Base-by-base conservation (phyloP, 2,797 vertebrate genomes). In the Gymnodraco acuticeps region DNA sequence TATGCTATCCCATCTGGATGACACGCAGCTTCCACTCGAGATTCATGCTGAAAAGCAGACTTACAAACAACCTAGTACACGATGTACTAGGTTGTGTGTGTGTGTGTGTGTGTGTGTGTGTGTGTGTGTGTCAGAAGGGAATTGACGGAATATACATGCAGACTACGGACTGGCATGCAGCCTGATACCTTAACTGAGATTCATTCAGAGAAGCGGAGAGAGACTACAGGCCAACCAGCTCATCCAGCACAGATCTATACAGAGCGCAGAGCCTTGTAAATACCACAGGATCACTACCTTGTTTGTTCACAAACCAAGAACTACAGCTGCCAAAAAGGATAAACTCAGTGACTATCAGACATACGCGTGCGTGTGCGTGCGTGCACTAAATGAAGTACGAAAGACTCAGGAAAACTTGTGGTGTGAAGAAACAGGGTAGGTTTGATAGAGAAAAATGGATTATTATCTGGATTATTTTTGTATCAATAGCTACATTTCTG, bases 111-210 rank as follows among this genome's bases (percentile, higher is more conserved):
- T n/a, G n/a, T n/a, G n/a, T n/a, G n/a, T n/a, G n/a, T n/a, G n/a
- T n/a, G n/a, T n/a, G n/a, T n/a, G n/a, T n/a, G n/a, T n/a, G 81
- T 78, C 83, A 83, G 71, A 75, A 60, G 42, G 56, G 71, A 69
- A 72, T 16, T 46, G 62, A 78, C 42, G 74, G 48, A 54, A 42
- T 50, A 72, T 43, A 38, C 73, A 71, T 51, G 51, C 61, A 80
- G 54, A 72, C 72, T 85, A 64, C 72, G 52, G 72, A 42, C 58
- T 20, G 69, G 64, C 64, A 61, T 45, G 77, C 60, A 66, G 64
- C 33, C 77, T 73, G 69, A 70, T 72, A 42, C 60, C 72, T 71
- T 27, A 77, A 70, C 60, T 48, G 47, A 77, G 70, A 75, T 67
- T 73, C 41, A 38, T 38, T 38, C 33, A 41, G 77, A 66, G 15